Base-by-base conservation (phyloP, 2,888 invertebrate species). In the Iselma pallidipennis region DNA sequence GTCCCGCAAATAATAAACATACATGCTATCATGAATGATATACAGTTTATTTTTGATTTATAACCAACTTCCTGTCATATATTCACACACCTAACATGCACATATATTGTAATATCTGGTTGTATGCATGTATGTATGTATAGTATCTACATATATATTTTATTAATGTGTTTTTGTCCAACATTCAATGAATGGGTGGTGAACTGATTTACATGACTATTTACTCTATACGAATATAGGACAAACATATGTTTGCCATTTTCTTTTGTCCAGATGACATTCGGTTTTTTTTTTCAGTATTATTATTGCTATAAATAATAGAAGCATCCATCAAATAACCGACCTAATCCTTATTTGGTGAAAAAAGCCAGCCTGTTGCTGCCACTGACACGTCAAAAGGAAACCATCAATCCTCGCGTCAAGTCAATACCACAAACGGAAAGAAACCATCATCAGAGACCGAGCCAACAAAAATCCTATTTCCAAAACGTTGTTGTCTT, bases 1-100 rank as follows among this genome's bases (percentile, higher is more conserved):
- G 74, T 68, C 66, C 69, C 70, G 68, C 70, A 70, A 19, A 74
- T 75, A 72, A 76, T 75, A 76, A 73, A 74, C 75, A 73, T 71
- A 73, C 72, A 72, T 71, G 74, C 76, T 76, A 77, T 77, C 77
- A 73, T 66, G 63, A 70, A 74, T 73, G 74, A 77, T 76, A 74
- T 73, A 74, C 74, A 74, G 74, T 75, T 75, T 74, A 74, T 74
- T 74, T 76, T 76, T 78, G 78, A 78, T 78, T 77, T 77, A 78
- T 72, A 69, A 64, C 65, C 66, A 61, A 76, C 76, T 78, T 78
- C 78, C 77, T 71, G 78, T 68, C 74, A 74, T 74, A 75, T 71
- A 76, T 76, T 77, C 74, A 77, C 76, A 76, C 78, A 76, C 75
- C 75, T 74, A 74, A 70, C 73, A 69, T 71, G 70, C 66, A 61